Base-by-base conservation (phyloP, 2,888 invertebrate species). In the Cataglyphis livida region DNA sequence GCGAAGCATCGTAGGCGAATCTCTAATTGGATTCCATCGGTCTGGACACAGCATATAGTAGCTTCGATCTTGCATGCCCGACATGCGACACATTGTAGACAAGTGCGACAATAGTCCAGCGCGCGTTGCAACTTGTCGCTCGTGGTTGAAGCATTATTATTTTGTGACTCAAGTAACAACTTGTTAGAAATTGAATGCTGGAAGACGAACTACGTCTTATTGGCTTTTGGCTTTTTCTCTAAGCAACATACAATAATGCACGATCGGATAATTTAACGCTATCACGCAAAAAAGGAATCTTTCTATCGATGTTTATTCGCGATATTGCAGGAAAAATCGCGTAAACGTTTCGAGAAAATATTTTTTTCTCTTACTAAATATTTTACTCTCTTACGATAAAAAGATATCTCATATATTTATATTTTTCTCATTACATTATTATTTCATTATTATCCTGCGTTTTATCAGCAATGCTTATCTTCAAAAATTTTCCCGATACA, bases 1-100 rank as follows among this genome's bases (percentile, higher is more conserved):
- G 62, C 84, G 81, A 84, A 82, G 78, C 54, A 76, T 51, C 12
- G 64, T 62, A 62, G 44, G 62, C 18, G 48, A 74, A 35, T 74
- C 32, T 32, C 32, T 62, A 74, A 62, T 74, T 74, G 32, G 62
- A 74, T 74, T 74, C 62, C 62, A 48, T 74, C 48, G 48, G 44
- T 5, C 9, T 32, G n/a, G n/a, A 74, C 62, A 62, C 18, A 28
- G 44, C 61, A 48, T 62, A 48, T 5, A 35, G 74, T 5, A 35
- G 74, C 21, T 74, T 62, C 62, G 62, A 62, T 74, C 35, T 32
- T 48, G 74, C 62, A 62, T 62, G 35, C 48, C 35, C 10, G 57
- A 57, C 44, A 61, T 74, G 32, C 32, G 6, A 44, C 32, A 74
- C 32, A 74, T 74, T 74, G 32, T 62, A 32, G 32, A 61, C 44